Conservation (phyloP, 2,888 invertebrate species). For the Acanthococcus lagerstroemiae region DNA sequence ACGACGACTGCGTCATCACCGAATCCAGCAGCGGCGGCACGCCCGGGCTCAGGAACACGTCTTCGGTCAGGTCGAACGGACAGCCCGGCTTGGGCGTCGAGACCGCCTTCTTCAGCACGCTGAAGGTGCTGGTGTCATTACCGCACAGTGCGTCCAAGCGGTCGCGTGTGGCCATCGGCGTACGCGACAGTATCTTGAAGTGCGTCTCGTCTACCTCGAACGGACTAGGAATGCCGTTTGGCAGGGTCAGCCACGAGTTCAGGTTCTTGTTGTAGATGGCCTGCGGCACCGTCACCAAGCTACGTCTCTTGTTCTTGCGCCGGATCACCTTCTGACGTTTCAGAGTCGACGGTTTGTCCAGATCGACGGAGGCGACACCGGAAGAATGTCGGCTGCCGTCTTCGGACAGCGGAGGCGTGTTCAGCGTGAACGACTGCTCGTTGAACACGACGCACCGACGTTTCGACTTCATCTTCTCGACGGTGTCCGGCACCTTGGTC, state of each 20-base stretch:
- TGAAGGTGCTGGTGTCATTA: slow-evolving; percentile 7
- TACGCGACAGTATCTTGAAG: slow-evolving; percentile 10
- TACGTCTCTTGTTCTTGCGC: slow-evolving; percentile 32
- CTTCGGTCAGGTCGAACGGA: slow-evolving; percentile 7
- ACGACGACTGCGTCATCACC: neutral
- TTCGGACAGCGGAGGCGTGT: slow-evolving; percentile 33
- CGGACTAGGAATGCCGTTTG: slow-evolving; percentile 42
- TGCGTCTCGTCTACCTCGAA: slow-evolving; percentile 33
- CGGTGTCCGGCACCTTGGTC: neutral
- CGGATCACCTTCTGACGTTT: slow-evolving; percentile 35
- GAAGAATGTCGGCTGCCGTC: slow-evolving; percentile 31
- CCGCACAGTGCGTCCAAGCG: slow-evolving; percentile 31
- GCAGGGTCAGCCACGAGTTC: slow-evolving; percentile 39
- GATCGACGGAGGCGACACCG: slow-evolving; percentile 30
- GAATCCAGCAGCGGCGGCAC: slow-evolving; percentile 15
- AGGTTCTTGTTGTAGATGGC: slow-evolving; percentile 13
- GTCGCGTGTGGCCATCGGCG: slow-evolving; percentile 24
- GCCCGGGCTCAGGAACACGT: slow-evolving; percentile 16
- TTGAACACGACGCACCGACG: slow-evolving; percentile 34
- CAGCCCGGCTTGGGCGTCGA: slow-evolving; percentile 7
- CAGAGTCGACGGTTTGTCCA: slow-evolving; percentile 35
- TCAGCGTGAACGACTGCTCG: slow-evolving; percentile 33
- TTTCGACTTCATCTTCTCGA: slow-evolving; percentile 24
- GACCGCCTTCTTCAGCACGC: slow-evolving; percentile 10
- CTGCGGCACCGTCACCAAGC: slow-evolving; percentile 26